A percentile compares a stretch with the other conserved stretches of the same genome.
phyloP scores from a whole-genome alignment of 2,888 invertebrate species.

The Agapetus fuscipes region DNA sequence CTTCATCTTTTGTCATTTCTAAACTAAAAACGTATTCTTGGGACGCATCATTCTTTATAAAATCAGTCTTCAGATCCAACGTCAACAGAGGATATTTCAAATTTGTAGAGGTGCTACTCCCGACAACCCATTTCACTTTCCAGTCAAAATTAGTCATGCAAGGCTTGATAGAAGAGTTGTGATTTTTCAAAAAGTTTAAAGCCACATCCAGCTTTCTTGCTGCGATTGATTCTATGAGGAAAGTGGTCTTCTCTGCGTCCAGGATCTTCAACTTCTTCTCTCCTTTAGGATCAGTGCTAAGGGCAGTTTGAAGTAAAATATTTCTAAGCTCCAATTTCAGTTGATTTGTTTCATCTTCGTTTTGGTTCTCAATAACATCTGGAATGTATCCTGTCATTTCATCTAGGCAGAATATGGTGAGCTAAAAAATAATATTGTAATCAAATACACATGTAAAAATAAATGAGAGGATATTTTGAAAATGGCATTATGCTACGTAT shows the following conservation, averaged over 20 bases:
- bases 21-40: slow-evolving; percentile 24
- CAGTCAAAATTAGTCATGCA: slow-evolving; percentile 28
- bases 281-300: slow-evolving; percentile 1
- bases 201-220: slow-evolving; percentile 14
- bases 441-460: not conserved
- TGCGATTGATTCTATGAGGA: slow-evolving; percentile 6
- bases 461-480: too few relatives aligned
- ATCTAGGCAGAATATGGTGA: slow-evolving; percentile 10
- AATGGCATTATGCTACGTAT: too few relatives aligned
- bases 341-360: slow-evolving; percentile 3
- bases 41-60: slow-evolving; percentile 21
- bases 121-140: slow-evolving; percentile 31
- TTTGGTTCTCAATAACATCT: not conserved
- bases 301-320: slow-evolving; percentile 6
- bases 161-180: slow-evolving; percentile 13
- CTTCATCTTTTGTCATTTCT: slow-evolving; percentile 31
- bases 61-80: slow-evolving; percentile 28
- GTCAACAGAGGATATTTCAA: slow-evolving; percentile 31
- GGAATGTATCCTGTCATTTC: slow-evolving; percentile 15
- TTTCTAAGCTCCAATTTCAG: slow-evolving; percentile 10
- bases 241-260: slow-evolving; percentile 9
- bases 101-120: slow-evolving; percentile 33
- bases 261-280: slow-evolving; percentile 7
- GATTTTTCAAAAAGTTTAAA: slow-evolving; percentile 14
- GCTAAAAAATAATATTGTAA: slow-evolving; percentile 7